Percentiles rank a stretch among this genome's conserved stretches.
Evolutionary conservation across 2,797 vertebrate species (phyloP).

Genomic region (Dallia pectoralis): DNA sequence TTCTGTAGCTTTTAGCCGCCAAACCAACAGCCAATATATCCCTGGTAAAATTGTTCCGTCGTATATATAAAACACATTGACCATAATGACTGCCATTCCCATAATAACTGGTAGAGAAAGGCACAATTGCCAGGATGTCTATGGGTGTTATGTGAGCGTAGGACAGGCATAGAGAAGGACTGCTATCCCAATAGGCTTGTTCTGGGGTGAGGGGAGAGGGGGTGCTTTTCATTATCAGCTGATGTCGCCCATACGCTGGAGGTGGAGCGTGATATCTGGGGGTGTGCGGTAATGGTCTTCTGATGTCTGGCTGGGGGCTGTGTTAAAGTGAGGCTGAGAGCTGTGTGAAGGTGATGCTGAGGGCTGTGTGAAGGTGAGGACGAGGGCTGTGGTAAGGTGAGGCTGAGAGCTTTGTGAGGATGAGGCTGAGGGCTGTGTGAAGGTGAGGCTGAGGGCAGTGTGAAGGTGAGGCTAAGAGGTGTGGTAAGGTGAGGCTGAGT

Average conservation of each 20-base stretch:
- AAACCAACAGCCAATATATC: background rate
- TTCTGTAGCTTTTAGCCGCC: slow-evolving; percentile 6
- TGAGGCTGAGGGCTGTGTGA: background rate
- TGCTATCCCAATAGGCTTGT: background rate
- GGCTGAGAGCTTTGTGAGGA: too few relatives aligned
- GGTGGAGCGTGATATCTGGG: too few relatives aligned
- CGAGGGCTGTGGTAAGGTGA: background rate
- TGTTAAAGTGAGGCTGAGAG: slow-evolving; percentile 2
- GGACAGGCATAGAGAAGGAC: background rate
- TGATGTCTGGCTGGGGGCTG: background rate
- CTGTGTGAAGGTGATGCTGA: too few relatives aligned
- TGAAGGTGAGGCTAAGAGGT: slow-evolving; percentile 5
- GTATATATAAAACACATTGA: background rate
- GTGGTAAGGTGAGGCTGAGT: too few relatives aligned
- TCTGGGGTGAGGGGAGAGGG: background rate
- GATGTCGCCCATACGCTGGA: background rate
- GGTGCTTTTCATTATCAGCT: background rate
- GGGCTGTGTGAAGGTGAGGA: background rate
- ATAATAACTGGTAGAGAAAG: background rate
- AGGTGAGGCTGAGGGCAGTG: background rate
- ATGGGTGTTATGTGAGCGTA: background rate
- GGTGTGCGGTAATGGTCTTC: background rate
- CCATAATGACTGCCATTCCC: background rate
- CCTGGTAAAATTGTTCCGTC: background rate
- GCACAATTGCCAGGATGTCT: background rate